Evolutionary conservation across 2,113 vertebrate species (phyloP), one percentile per base, ranked within the genome.

Genomic region (Gobiocypris rarus): DNA sequence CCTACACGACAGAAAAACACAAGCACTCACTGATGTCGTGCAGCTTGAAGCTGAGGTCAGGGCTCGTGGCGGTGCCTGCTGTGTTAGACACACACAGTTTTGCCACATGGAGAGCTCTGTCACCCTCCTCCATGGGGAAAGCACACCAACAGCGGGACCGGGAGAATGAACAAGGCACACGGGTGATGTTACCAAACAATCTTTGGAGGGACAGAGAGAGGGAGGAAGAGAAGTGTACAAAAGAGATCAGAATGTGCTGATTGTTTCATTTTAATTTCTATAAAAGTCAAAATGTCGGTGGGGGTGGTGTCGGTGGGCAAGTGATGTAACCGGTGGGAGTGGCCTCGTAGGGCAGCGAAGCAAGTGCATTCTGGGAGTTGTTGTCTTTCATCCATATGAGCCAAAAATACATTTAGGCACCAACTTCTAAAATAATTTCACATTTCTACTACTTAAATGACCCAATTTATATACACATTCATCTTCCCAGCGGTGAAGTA

Each of bases 131-230:
- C 77, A 90, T 15, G 1, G 89, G 85, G 81, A 94, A 75, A 34
- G 90, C 89, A 38, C 94, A 95, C 92, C 92, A 94, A 31, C 90
- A 95, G n/a, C 88, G 92, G 1, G 88, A 86, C 14, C 13, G 61
- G 0, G 92, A 93, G 89, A 90, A 94, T 0, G 90, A 91, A 83
- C 94, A 95, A 14, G 5, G 13, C 0, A 45, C 14, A 1, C 0
- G 84, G 1, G 9, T 31, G 78, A 88, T 86, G 4, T 31, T 38
- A 3, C 1, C 83, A 84, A 74, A 45, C 3, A 83, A 43, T 59
- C 83, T 85, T 22, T 14, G 28, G 10, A 81, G 14, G 14, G 43
- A 76, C 6, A 75, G 10, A 26, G 15, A 78, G n/a, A 75, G 11
- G 41, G 11, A 58, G 17, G 69, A 22, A 59, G 54, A 59, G 70